These are phyloP conservation scores for Eupleurogrammus muticus DNA, from an alignment of 2,797 vertebrate genomes.

Conservation along the genomic window DNA sequence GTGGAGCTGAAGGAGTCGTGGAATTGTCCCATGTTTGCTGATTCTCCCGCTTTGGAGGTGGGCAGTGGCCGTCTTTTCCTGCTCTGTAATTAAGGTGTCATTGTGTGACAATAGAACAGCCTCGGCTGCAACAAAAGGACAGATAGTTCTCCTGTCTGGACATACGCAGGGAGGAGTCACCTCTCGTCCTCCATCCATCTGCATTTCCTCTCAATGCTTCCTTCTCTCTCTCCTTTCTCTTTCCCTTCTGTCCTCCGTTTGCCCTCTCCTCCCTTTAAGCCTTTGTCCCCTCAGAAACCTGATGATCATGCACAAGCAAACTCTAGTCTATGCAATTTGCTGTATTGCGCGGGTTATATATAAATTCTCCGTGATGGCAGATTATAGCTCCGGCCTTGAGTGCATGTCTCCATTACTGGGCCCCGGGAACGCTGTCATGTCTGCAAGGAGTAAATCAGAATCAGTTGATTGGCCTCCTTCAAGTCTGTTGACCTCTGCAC, in stretches of 20 bases:
- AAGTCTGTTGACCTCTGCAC: slow-evolving; percentile 11
- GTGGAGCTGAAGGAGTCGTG: slow-evolving; percentile 37
- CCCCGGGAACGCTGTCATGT: slow-evolving; percentile 21
- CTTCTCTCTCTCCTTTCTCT: slow-evolving; percentile 5
- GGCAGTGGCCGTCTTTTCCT: slow-evolving; percentile 61
- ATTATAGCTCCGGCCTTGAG: slow-evolving; percentile 33
- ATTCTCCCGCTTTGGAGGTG: slow-evolving; percentile 60
- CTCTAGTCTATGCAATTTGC: slow-evolving; percentile 58
- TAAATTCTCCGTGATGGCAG: slow-evolving; percentile 45
- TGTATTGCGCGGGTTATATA: slow-evolving; percentile 57
- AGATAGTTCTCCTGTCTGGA: slow-evolving; percentile 50
- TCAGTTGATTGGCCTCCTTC: slow-evolving; percentile 14
- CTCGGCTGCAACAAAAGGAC: slow-evolving; percentile 50
- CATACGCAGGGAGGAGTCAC: slow-evolving; percentile 14
- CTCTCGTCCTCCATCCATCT: slow-evolving; percentile 21
- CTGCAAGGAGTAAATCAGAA: slow-evolving; percentile 30
- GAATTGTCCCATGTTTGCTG: slow-evolving; percentile 61
- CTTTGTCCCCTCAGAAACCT: slow-evolving; percentile 53
- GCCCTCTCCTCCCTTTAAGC: slow-evolving; percentile 8
- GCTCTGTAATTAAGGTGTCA: slow-evolving; percentile 75
- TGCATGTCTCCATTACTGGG: slow-evolving; percentile 25
- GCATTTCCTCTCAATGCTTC: slow-evolving; percentile 8
- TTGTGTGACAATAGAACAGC: slow-evolving; percentile 63
- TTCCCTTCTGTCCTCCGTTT: slow-evolving; percentile 11
- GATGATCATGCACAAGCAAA: slow-evolving; percentile 60